Base-by-base conservation (phyloP, 2,113 vertebrate genomes). In the Octodon degus region DNA sequence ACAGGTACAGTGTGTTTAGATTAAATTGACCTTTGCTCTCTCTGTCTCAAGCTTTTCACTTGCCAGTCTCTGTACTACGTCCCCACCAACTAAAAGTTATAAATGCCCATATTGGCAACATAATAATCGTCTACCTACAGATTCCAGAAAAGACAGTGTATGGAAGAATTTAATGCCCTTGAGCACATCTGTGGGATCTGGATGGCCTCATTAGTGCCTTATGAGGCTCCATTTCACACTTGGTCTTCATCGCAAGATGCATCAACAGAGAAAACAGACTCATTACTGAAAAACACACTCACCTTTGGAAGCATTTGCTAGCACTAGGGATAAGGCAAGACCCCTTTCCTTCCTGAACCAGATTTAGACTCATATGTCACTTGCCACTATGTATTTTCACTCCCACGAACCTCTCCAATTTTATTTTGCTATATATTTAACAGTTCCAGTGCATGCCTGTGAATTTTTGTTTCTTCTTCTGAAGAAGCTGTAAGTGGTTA, bases 311-410 rank as follows among this genome's bases (percentile, higher is more conserved):
- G 55, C 8, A 86, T 92, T 86, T 37, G 37, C 55, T 91, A 81
- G 16, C 32, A 47, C 79, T 83, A 86, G 55, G 68, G 53, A 63
- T 68, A 93, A 81, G 30, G 55, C 70, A 81, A 60, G 34, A 88
- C 90, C 87, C 65, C 32, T 90, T 88, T 94, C 63, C 79, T 94
- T 62, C 86, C 43, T 92, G 60, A 95, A 43, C 55, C 60, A 89
- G 9, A 5, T 70, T 86, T 92, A 85, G 63, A 76, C 12, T 63
- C 43, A 1, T 12, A 24, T 55, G 50, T 68, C 34, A 43, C 47
- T 87, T 53, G n/a, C 10, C 5, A 25, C 86, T 92, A 85, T 30
- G 22, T 30, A 81, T 77, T 91, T 93, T 82, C 10, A 13, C 37
- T 47, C 4, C 34, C 58, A 2, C 19, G 68, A 86, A 89, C 6